These are phyloP conservation scores for Cladorhizidae sp. DNA, from an alignment of 37 sponge, comb jelly and placozoan species.

Conservation along the genomic window DNA sequence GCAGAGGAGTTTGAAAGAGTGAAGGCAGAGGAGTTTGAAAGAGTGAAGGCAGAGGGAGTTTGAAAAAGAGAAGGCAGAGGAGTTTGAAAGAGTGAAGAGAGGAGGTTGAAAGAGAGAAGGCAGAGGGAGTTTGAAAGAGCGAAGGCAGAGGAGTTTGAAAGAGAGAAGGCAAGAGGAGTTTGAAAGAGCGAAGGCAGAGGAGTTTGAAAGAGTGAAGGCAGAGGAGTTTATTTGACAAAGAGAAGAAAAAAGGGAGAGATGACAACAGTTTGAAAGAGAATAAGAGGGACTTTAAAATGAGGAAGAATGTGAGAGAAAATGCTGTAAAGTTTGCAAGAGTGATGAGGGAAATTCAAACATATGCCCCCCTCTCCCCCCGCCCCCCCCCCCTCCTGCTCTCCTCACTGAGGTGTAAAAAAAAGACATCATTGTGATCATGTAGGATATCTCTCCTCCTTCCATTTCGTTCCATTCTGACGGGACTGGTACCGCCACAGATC, in stretches of 20 bases:
- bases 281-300: not conserved
- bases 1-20: no score
- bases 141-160: no score
- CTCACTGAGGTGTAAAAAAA: conserved; percentile 52
- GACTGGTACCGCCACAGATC: conserved; percentile 75
- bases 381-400: not conserved
- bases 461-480: not conserved
- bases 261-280: not conserved
- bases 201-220: no score
- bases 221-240: no score
- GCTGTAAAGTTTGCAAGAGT: not conserved
- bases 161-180: no score
- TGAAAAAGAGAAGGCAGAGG: no score
- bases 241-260: conserved; percentile 15
- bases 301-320: not conserved
- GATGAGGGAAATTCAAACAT: not conserved
- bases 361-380: not conserved
- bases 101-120: no score
- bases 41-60: not conserved
- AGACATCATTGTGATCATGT: conserved; percentile 56
- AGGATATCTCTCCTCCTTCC: conserved; percentile 22
- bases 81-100: no score
- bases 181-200: no score
- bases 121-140: no score
- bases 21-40: no score